These are phyloP conservation scores for Eclectus roratus DNA, from an alignment of 2,113 vertebrate species.

Conservation along the genomic window DNA sequence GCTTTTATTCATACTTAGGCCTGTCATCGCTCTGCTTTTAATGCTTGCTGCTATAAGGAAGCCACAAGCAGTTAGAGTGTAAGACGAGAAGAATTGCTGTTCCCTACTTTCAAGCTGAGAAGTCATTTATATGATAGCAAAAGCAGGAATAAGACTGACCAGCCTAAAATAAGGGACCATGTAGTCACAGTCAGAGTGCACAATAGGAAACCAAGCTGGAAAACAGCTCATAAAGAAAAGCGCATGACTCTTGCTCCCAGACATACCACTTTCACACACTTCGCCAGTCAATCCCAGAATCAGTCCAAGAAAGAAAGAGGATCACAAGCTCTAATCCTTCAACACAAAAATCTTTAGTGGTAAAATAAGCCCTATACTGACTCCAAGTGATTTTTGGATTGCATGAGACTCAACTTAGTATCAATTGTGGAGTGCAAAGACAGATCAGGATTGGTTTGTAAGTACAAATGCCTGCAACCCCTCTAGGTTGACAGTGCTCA, in stretches of 20 bases:
- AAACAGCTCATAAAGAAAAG: background rate
- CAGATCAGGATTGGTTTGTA: background rate
- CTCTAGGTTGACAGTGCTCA: background rate
- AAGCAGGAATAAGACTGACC: background rate
- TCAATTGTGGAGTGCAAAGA: background rate
- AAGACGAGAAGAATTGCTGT: background rate
- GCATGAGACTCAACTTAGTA: background rate
- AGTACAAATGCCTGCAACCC: rapidly evolving
- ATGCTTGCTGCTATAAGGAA: background rate
- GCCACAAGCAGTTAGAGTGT: background rate
- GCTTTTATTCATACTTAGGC: background rate
- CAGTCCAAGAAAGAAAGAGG: background rate
- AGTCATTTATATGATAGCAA: background rate
- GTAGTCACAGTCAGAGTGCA: background rate
- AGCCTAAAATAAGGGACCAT: background rate
- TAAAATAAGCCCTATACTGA: background rate
- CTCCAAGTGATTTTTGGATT: background rate
- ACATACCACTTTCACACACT: background rate
- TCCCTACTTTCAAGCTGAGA: background rate
- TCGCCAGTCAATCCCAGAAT: background rate
- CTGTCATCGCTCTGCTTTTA: background rate
- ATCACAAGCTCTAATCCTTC: background rate
- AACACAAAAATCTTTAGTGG: background rate
- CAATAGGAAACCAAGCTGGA: background rate
- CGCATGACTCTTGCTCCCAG: background rate